These are phyloP conservation scores for Megastigmus dorsalis DNA, from an alignment of 2,888 invertebrate genomes.

Conservation along the genomic window DNA sequence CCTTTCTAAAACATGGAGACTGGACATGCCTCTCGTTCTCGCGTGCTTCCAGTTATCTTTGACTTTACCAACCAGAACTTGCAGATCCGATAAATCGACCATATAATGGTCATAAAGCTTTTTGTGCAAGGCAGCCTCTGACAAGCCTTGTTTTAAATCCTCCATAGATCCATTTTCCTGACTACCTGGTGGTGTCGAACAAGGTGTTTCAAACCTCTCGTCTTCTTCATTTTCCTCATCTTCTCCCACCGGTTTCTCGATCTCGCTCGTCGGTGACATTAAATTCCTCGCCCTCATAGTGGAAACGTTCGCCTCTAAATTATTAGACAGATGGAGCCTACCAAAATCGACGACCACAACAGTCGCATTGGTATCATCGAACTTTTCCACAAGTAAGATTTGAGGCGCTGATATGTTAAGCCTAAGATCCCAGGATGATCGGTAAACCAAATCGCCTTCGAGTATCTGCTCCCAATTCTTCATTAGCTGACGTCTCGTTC, in stretches of 20 bases:
- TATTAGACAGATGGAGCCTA: constrained; percentile 81
- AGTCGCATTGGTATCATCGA: constrained; percentile 83
- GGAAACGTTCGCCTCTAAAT: constrained; percentile 42
- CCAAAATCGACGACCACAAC: constrained; percentile 95
- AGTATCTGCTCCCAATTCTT: constrained; percentile 86
- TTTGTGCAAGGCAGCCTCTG: constrained; percentile 80
- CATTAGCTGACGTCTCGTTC: constrained; percentile 83
- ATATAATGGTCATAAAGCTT: constrained; percentile 86
- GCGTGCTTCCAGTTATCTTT: constrained; percentile 94
- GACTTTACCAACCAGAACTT: constrained; percentile 91
- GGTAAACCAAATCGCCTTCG: constrained; percentile 79
- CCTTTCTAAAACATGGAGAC: constrained; percentile 88
- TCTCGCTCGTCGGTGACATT: constrained; percentile 68
- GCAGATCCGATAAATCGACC: constrained; percentile 71
- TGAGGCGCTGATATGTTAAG: constrained; percentile 96
- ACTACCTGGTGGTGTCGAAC: constrained; percentile 90
- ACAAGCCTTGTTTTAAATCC: constrained; percentile 66
- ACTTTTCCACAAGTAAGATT: constrained; percentile 90
- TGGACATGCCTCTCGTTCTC: constrained; percentile 87
- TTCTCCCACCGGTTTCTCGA: constrained; percentile 58
- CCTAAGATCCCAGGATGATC: constrained; percentile 90
- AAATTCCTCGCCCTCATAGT: constrained; percentile 40
- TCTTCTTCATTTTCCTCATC: constrained; percentile 71
- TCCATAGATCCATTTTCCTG: constrained; percentile 78
- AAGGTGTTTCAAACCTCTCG: constrained; percentile 80